phyloP scores from a whole-genome alignment of 2,888 invertebrate genomes.

The Mythimna pallens region DNA sequence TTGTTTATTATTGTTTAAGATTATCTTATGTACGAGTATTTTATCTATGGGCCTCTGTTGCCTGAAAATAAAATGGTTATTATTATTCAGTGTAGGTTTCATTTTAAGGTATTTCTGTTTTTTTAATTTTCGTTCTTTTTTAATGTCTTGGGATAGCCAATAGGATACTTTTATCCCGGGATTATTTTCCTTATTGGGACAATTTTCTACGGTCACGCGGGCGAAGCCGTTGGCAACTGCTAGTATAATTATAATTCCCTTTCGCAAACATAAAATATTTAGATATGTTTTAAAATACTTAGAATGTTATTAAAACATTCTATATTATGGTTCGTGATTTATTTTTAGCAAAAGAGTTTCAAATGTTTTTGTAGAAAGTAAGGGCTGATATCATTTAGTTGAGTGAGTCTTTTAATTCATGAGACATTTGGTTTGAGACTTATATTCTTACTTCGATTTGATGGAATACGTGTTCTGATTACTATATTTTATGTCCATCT shows the following conservation, averaged over 20 bases:
- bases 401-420: slow-evolving; percentile 25
- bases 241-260: slow-evolving; percentile 11
- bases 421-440: slow-evolving; percentile 14
- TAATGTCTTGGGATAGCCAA: no score
- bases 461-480: slow-evolving; percentile 28
- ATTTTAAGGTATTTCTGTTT: no score
- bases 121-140: no score
- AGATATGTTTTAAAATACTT: background rate
- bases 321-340: slow-evolving; percentile 1
- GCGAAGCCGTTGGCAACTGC: no score
- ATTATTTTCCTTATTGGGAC: no score
- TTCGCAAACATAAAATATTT: slow-evolving; percentile 2
- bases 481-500: background rate
- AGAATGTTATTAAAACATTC: background rate
- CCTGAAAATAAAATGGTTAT: no score
- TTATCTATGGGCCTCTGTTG: no score
- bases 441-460: slow-evolving; percentile 10
- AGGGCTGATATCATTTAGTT: slow-evolving; percentile 27
- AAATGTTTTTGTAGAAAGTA: slow-evolving; percentile 22
- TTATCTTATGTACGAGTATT: no score
- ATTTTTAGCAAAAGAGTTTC: slow-evolving; percentile 9
- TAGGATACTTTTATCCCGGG: no score
- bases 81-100: no score
- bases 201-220: no score
- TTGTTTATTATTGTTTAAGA: no score